Evolutionary conservation across 1,140 invertebrate genomes (phyloP).

Genomic region (Tetraneura akinire): DNA sequence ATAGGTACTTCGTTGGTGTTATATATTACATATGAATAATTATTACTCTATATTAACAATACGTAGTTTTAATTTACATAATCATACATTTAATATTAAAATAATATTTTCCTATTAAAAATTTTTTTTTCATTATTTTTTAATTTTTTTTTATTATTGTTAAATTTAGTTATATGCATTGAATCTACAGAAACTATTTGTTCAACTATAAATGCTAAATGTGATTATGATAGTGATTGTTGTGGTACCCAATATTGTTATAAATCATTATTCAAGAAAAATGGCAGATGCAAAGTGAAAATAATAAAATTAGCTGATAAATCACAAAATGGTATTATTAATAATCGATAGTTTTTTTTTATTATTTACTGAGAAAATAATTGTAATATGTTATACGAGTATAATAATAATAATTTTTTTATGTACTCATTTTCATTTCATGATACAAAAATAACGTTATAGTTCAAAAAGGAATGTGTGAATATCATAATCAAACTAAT

Average conservation of each 20-base stretch:
- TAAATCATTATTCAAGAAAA: neutral
- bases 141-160: too few species aligned
- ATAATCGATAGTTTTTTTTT: neutral
- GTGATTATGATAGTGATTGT: neutral
- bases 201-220: neutral
- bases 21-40: too few species aligned
- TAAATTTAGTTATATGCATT: too few species aligned
- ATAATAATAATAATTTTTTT: neutral
- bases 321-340: neutral
- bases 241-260: slow-evolving; percentile 1
- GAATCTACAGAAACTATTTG: too few species aligned
- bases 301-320: neutral
- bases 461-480: neutral
- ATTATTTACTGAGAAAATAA: neutral
- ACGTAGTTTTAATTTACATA: too few species aligned
- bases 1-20: too few species aligned
- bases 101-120: too few species aligned
- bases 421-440: neutral
- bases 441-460: neutral
- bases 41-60: too few species aligned
- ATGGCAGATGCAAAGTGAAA: neutral
- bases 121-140: too few species aligned
- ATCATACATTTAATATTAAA: too few species aligned
- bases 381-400: neutral
- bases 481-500: neutral